These are phyloP conservation scores for Homalodisca vitripennis DNA, from an alignment of 1,140 invertebrate genomes.

Conservation along the genomic window DNA sequence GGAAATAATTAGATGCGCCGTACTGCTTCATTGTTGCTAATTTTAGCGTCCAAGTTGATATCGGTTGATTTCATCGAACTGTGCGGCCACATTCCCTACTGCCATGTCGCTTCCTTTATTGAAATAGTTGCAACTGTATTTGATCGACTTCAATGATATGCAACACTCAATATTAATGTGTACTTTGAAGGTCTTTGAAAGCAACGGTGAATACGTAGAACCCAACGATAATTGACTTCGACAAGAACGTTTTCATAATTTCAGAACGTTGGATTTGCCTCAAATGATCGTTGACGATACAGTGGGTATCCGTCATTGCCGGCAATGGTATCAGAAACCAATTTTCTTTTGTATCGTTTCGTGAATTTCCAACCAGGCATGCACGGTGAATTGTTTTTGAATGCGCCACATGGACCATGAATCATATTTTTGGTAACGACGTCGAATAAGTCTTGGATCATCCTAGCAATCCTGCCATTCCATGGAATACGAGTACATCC, in stretches of 20 bases:
- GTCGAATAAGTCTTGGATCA: conserved; percentile 45
- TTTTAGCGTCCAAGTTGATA: too few species aligned
- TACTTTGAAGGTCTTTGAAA: too few species aligned
- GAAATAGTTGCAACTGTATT: conserved; percentile 7
- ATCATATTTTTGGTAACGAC: too few species aligned
- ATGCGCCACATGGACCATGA: too few species aligned
- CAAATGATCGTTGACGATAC: neutral
- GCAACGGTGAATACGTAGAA: conserved; percentile 3
- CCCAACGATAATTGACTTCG: neutral
- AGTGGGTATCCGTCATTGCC: too few species aligned
- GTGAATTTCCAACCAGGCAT: conserved; percentile 37
- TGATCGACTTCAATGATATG: neutral
- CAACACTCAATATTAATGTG: too few species aligned
- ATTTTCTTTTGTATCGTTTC: neutral
- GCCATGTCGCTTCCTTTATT: neutral
- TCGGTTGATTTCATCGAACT: neutral
- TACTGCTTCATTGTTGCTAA: too few species aligned
- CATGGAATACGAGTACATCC: conserved; percentile 47
- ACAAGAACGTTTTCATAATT: neutral
- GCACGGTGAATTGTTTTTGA: conserved; percentile 30
- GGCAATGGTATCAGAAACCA: neutral
- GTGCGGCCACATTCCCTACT: neutral
- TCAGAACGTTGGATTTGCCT: neutral
- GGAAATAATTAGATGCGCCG: too few species aligned
- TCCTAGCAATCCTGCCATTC: conserved; percentile 55